These are phyloP conservation scores for Acromyrmex heyeri DNA, from an alignment of 1,140 invertebrate species.

Conservation along the genomic window DNA sequence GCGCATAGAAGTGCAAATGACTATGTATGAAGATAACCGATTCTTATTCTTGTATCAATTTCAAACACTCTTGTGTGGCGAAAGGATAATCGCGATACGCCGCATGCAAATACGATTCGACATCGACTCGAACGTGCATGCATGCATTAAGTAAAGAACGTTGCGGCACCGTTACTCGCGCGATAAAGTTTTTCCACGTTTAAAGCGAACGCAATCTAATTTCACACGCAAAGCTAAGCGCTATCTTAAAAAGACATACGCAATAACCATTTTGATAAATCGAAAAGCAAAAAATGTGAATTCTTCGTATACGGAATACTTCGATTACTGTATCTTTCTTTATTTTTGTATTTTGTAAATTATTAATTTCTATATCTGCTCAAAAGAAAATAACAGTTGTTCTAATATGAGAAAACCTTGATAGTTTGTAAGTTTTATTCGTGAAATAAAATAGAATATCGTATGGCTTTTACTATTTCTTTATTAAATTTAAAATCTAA, in stretches of 20 bases:
- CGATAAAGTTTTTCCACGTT: neutral
- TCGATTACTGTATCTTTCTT: neutral
- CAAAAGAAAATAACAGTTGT: neutral
- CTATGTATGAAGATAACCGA: neutral
- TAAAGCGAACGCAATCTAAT: slow-evolving; percentile 32
- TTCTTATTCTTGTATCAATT: slow-evolving; percentile 9
- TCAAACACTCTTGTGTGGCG: neutral
- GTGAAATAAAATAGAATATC: neutral
- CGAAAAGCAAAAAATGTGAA: neutral
- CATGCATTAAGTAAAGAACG: slow-evolving; percentile 12
- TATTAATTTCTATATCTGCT: neutral
- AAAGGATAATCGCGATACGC: slow-evolving; percentile 25
- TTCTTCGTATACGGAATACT: neutral
- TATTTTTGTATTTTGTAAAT: neutral
- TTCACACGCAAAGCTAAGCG: slow-evolving; percentile 7
- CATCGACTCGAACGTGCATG: slow-evolving; percentile 8
- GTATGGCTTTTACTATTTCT: neutral
- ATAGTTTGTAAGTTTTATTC: neutral
- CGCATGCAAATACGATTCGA: slow-evolving; percentile 28
- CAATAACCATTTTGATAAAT: neutral
- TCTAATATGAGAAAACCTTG: neutral
- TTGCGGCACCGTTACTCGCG: neutral
- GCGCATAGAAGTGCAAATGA: neutral
- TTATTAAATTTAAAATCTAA: neutral
- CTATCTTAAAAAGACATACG: neutral